Percentiles rank a stretch among this genome's conserved stretches.
Evolutionary conservation across 1,140 invertebrate species (phyloP).

Genomic region (Pogonomyrmex californicus): DNA sequence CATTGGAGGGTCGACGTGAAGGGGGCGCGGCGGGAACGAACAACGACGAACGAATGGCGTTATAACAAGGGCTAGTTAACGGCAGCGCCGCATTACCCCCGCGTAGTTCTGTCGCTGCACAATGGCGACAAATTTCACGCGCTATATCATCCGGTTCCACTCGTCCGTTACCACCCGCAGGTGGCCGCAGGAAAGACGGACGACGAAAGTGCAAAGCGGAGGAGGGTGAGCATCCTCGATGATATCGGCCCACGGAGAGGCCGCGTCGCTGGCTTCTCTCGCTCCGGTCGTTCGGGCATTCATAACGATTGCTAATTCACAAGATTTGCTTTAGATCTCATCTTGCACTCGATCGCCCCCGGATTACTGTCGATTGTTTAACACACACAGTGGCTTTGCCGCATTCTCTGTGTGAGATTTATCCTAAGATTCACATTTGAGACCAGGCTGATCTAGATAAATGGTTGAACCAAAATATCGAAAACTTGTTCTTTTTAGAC

Average conservation of each 20-base stretch:
- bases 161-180: slow-evolving; percentile 35
- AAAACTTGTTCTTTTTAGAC: neutral
- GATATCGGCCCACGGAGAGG: neutral
- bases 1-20: slow-evolving; percentile 36
- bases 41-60: slow-evolving; percentile 82
- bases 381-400: too few species aligned
- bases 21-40: slow-evolving; percentile 65
- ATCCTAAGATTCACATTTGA: neutral
- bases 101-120: slow-evolving; percentile 82
- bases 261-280: neutral
- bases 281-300: neutral
- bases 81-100: slow-evolving; percentile 82
- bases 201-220: slow-evolving; percentile 45
- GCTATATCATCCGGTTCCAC: slow-evolving; percentile 80
- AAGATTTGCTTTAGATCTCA: slow-evolving; percentile 33
- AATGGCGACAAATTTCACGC: slow-evolving; percentile 86
- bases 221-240: slow-evolving; percentile 24
- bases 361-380: neutral
- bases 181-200: slow-evolving; percentile 67
- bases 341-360: neutral
- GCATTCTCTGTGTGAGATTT: neutral
- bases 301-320: slow-evolving; percentile 65
- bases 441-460: neutral
- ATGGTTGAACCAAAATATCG: too few species aligned
- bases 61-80: slow-evolving; percentile 86